phyloP scores from a whole-genome alignment of 2,888 invertebrate genomes.

The Keiferia lycopersicella region DNA sequence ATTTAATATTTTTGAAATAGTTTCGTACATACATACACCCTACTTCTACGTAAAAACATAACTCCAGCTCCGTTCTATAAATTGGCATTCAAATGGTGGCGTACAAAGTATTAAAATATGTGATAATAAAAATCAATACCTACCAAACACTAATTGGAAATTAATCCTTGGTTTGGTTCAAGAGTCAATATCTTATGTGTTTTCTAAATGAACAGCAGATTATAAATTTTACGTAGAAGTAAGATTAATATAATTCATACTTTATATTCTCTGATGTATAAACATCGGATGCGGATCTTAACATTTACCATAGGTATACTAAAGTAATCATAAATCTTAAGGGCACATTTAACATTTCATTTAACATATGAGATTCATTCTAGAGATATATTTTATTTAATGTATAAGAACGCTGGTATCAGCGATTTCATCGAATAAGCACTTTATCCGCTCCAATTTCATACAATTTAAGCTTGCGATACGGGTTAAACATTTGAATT shows the following conservation, averaged over 20 bases:
- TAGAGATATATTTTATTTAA: conserved; percentile 19
- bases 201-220: background rate
- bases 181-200: background rate
- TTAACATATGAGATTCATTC: conserved; percentile 50
- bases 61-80: background rate
- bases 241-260: background rate
- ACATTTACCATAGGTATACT: conserved; percentile 29
- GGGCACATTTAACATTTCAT: conserved; percentile 42
- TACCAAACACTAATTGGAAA: no score
- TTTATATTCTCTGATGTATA: background rate
- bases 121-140: no score
- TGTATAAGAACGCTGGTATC: conserved; percentile 11
- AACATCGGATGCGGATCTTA: conserved; percentile 21
- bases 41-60: background rate
- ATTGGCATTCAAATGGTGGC: background rate
- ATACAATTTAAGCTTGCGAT: conserved; percentile 1
- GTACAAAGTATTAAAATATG: no score
- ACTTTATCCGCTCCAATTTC: background rate
- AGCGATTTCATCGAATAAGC: conserved; percentile 9
- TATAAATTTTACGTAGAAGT: conserved; percentile 7
- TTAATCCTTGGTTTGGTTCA: no score
- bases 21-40: background rate
- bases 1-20: conserved; percentile 2
- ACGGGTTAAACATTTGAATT: background rate
- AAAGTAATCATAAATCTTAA: conserved; percentile 44